Evolutionary conservation across 2,113 vertebrate species (phyloP), one percentile per base, ranked within the genome.

Genomic region (Neolamprologus sp.): DNA sequence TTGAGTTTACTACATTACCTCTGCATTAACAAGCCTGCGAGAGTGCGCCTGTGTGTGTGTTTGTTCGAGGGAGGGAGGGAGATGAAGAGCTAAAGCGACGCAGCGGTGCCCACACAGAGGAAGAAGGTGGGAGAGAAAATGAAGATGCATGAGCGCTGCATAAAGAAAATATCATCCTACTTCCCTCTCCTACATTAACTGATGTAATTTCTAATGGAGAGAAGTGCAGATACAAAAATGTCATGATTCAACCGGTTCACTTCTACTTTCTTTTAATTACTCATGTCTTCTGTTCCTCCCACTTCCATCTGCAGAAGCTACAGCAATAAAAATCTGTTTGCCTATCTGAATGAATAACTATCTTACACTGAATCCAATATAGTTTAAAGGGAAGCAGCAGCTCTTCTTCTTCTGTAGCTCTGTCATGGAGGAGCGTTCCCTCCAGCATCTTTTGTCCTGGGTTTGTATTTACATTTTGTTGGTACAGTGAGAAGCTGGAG

Each of bases 261-360:
- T 49, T 87, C 21, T 13, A 19, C 26, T 79, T 65, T 65, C 47
- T 84, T 54, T 37, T 71, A 45, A 86, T 90, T 80, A 84, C 75
- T 89, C 87, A 85, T 54, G 49, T 85, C 60, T 86, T 65, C 79
- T 75, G 80, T 85, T 92, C 83, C 87, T 90, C 85, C 87, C 65
- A 79, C 80, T 35, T 90, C 80, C 85, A 90, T 78, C 87, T 87
- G 87, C 82, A 81, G 80, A 80, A 83, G 81, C 84, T 3, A 5
- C 0, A 40, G 71, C 80, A 53, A 82, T 78, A 21, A 40, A 16
- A 68, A 12, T 6, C 54, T 5, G 37, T 28, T 40, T 85, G n/a
- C 17, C 75, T 55, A 5, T 26, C 23, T 68, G 21, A 60, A 54
- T 63, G 26, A 60, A 45, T 47, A 65, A 47, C 17, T 12, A 4